Percentiles rank a stretch among this genome's conserved stretches.
These are phyloP conservation scores for Meloidogyne chitwoodi DNA, from an alignment of 1,140 invertebrate species.

Conservation along the genomic window DNA sequence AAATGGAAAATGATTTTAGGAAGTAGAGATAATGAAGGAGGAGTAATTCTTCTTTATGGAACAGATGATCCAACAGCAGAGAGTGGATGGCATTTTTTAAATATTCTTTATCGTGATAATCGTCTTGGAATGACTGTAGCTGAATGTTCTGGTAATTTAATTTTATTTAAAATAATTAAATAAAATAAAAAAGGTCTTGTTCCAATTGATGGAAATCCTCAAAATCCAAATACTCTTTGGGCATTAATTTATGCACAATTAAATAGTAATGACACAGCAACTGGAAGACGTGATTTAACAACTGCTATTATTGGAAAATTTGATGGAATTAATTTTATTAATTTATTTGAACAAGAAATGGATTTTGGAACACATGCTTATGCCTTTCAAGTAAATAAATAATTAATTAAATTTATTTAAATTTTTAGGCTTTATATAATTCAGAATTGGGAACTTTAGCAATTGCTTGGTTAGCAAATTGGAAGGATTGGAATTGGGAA, in stretches of 20 bases:
- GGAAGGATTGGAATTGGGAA: conserved; percentile 14
- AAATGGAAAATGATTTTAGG: conserved; percentile 27
- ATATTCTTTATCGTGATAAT: conserved; percentile 10
- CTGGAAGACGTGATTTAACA: conserved; percentile 16
- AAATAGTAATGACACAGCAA: conserved; percentile 1
- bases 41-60: conserved; percentile 17
- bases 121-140: conserved; percentile 18
- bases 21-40: conserved; percentile 16
- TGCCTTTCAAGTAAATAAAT: conserved; percentile 14
- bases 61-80: conserved; percentile 7
- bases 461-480: conserved; percentile 25
- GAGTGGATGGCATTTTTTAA: conserved; percentile 12
- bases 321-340: conserved; percentile 1
- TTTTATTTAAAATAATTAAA: background rate
- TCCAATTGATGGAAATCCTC: background rate
- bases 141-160: conserved; percentile 13
- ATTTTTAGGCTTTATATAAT: conserved; percentile 3
- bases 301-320: conserved; percentile 12
- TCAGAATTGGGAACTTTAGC: background rate
- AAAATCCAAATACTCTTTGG: conserved; percentile 15
- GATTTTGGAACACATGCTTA: conserved; percentile 24
- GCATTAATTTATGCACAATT: conserved; percentile 21
- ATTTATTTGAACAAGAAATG: conserved; percentile 14
- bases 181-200: background rate
- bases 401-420: too few relatives aligned